Evolutionary conservation across 2,113 vertebrate genomes (phyloP), one percentile per base, ranked within the genome.

Genomic region (Nothoprocta perdicaria): DNA sequence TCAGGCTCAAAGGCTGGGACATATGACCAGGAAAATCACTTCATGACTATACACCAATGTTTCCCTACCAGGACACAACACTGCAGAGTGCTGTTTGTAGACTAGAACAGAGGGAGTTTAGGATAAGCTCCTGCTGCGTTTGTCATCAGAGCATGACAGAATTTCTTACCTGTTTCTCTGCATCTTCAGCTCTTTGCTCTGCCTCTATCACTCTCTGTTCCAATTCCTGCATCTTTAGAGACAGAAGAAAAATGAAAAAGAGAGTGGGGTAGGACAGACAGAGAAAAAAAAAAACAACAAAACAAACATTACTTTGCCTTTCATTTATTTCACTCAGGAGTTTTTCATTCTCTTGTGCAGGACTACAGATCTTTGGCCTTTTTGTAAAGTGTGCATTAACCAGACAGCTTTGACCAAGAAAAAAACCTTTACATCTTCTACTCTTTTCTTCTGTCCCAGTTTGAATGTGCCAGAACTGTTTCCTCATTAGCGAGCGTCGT

Each of bases 141-240:
- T 79, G n/a, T 79, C n/a, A 80, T 55, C 40, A 67, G 33, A 91
- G 33, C 21, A 62, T 35, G 53, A 75, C 50, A 88, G 9, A 87
- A 67, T 48, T 6, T 74, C 62, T 96, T 98, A 99, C 99, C 98
- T 99, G 98, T 96, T 98, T 99, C 94, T 99, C 98, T 1, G 99
- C 98, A 6, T 97, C 97, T 63, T 99, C 98, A 13, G 99, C 98
- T 93, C 99, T 98, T 96, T 98, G 98, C 93, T 99, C 99, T 8
- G 99, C 98, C 94, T 99, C 98, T 11, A 96, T 95, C 94, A 99
- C 98, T 96, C 98, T 98, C 91, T 98, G 98, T 82, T 99, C 99
- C 97, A 99, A 85, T 94, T 99, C 98, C 89, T 98, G 98, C 99
- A 99, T 99, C 99, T 99, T 96, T 33, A 65, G 91, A 67, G 87